A percentile compares a stretch with the other conserved stretches of the same genome.
Evolutionary conservation across 2,888 invertebrate genomes (phyloP).

Genomic region (Eupeodes latifasciatus): DNA sequence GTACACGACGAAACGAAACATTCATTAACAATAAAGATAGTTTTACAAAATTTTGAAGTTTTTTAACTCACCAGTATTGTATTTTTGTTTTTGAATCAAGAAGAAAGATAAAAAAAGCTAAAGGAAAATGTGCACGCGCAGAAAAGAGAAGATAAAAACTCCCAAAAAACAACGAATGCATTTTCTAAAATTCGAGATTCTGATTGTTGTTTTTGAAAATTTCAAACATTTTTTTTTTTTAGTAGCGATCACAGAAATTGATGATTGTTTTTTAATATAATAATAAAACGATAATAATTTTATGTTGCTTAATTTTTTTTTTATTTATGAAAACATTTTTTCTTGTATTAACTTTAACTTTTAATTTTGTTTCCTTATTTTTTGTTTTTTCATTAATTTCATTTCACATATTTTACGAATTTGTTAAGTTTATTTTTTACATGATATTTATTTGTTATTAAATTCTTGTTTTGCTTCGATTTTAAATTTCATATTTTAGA

Average conservation of each 20-base stretch:
- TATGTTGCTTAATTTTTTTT: slow-evolving; percentile 36
- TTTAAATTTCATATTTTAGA: slow-evolving; percentile 28
- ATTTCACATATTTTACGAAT: slow-evolving; percentile 67
- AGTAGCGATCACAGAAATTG: slow-evolving; percentile 70
- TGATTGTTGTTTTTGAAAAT: slow-evolving; percentile 41
- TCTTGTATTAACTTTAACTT: slow-evolving; percentile 58
- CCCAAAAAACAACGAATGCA: not conserved
- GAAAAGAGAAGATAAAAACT: not conserved
- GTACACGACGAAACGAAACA: slow-evolving; percentile 1
- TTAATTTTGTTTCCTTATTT: slow-evolving; percentile 28
- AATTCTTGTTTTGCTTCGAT: not conserved
- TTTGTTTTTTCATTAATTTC: slow-evolving; percentile 36
- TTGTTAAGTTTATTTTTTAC: slow-evolving; percentile 60
- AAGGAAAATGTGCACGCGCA: slow-evolving; percentile 5
- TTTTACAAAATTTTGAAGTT: slow-evolving; percentile 4
- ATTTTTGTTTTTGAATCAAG: slow-evolving; percentile 1
- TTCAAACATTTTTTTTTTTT: slow-evolving; percentile 52
- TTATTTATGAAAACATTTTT: slow-evolving; percentile 77
- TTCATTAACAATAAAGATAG: slow-evolving; percentile 19
- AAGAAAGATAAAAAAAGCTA: not conserved
- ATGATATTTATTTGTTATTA: slow-evolving; percentile 58
- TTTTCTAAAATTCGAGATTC: not conserved
- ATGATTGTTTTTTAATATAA: slow-evolving; percentile 17
- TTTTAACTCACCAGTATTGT: slow-evolving; percentile 18
- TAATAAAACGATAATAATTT: slow-evolving; percentile 59